phyloP scores from a whole-genome alignment of 2,888 invertebrate genomes.

The Drosophila koepferae region DNA sequence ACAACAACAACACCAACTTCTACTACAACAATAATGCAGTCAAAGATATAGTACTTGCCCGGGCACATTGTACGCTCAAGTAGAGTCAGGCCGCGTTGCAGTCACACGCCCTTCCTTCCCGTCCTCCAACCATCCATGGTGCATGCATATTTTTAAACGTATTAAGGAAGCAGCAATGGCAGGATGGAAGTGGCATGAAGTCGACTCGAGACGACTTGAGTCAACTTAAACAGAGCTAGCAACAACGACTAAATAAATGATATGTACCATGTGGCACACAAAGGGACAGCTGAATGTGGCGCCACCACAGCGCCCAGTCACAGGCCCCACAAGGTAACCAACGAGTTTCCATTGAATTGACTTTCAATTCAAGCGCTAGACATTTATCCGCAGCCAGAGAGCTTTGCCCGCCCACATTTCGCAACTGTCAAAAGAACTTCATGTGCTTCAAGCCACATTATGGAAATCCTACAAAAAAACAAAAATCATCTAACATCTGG shows the following conservation, averaged over 20 bases:
- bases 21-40: slow-evolving; percentile 23
- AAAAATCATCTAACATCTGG: not conserved
- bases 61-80: slow-evolving; percentile 63
- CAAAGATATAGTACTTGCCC: slow-evolving; percentile 15
- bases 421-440: slow-evolving; percentile 7
- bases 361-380: slow-evolving; percentile 10
- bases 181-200: slow-evolving; percentile 15
- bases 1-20: not conserved
- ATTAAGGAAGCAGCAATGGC: slow-evolving; percentile 65
- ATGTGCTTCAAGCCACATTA: not conserved
- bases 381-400: slow-evolving; percentile 9
- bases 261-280: slow-evolving; percentile 43
- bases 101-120: slow-evolving; percentile 31
- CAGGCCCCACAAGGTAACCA: slow-evolving; percentile 13
- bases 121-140: slow-evolving; percentile 8
- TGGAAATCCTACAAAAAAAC: not conserved
- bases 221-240: slow-evolving; percentile 23
- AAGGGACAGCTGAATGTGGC: slow-evolving; percentile 23
- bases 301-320: not conserved
- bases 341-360: slow-evolving; percentile 32
- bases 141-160: slow-evolving; percentile 71
- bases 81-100: slow-evolving; percentile 20
- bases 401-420: slow-evolving; percentile 12
- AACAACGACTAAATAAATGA: slow-evolving; percentile 56
- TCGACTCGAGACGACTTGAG: slow-evolving; percentile 21